A percentile compares a stretch with the other conserved stretches of the same genome.
Evolutionary conservation across 1,140 invertebrate species (phyloP).

Genomic region (Choristoneura fumiferana): DNA sequence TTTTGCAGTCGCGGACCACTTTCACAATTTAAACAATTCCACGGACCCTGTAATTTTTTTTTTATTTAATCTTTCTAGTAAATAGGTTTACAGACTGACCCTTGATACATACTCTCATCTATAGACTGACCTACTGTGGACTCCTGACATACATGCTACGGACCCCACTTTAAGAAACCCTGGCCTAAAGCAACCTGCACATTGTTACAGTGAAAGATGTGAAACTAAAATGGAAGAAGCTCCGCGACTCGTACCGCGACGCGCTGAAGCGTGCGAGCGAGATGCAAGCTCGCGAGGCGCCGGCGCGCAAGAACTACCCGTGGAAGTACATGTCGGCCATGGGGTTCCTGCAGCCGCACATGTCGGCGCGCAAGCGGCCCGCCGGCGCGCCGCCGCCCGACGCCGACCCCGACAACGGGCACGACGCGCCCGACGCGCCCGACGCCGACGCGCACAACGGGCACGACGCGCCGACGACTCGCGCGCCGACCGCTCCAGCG

Average conservation of each 20-base stretch:
- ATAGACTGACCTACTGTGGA: too few species aligned
- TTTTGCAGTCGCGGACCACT: too few species aligned
- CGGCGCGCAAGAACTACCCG: slow-evolving; percentile 52
- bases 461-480: slow-evolving; percentile 31
- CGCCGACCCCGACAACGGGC: slow-evolving; percentile 16
- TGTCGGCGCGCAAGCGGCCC: slow-evolving; percentile 63
- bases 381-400: slow-evolving; percentile 32
- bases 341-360: slow-evolving; percentile 72
- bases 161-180: too few species aligned
- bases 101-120: too few species aligned
- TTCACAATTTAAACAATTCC: too few species aligned
- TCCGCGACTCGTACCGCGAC: slow-evolving; percentile 71
- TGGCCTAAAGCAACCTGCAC: neutral
- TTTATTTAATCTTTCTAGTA: too few species aligned
- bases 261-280: slow-evolving; percentile 68
- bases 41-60: too few species aligned
- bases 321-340: slow-evolving; percentile 70
- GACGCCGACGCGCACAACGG: slow-evolving; percentile 26
- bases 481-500: slow-evolving; percentile 30
- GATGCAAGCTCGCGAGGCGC: slow-evolving; percentile 53
- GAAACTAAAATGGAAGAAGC: slow-evolving; percentile 71
- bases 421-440: slow-evolving; percentile 19
- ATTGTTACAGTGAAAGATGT: slow-evolving; percentile 64
- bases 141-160: too few species aligned
- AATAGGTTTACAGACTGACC: too few species aligned